A percentile compares a stretch with the other conserved stretches of the same genome.
Evolutionary conservation across 2,797 vertebrate genomes (phyloP).

Genomic region (Syngnathus rostellatus): DNA sequence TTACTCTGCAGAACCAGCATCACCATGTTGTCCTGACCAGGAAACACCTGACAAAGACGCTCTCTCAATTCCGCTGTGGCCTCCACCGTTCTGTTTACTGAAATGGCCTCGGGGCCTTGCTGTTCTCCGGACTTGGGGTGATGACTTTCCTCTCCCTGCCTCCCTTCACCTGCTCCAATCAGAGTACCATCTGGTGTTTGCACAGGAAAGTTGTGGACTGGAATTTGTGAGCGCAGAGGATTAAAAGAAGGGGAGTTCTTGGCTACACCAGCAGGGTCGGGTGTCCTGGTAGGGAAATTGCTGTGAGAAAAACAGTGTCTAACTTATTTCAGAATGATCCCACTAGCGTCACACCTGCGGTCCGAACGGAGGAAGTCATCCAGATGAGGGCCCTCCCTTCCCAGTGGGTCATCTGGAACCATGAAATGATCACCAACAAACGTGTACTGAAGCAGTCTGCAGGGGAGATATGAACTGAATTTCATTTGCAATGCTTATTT

Average conservation of each 20-base stretch:
- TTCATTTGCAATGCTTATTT: no score
- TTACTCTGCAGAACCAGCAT: slow-evolving; percentile 74
- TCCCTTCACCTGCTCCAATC: not conserved
- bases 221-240: slow-evolving; percentile 43
- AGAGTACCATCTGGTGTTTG: slow-evolving; percentile 23
- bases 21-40: slow-evolving; percentile 72
- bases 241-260: slow-evolving; percentile 18
- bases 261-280: slow-evolving; percentile 39
- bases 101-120: not conserved
- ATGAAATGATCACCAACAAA: slow-evolving; percentile 86
- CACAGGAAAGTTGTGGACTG: slow-evolving; percentile 56
- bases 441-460: slow-evolving; percentile 81
- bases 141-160: not conserved
- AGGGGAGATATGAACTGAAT: not conserved
- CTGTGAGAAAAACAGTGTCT: not conserved
- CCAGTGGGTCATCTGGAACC: slow-evolving; percentile 86
- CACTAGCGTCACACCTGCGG: slow-evolving; percentile 58
- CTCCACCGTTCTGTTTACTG: slow-evolving; percentile 29
- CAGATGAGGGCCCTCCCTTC: slow-evolving; percentile 79
- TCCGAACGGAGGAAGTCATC: slow-evolving; percentile 73
- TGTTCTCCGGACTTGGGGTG: slow-evolving; percentile 4
- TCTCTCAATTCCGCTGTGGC: slow-evolving; percentile 67
- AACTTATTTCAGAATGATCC: not conserved
- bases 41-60: slow-evolving; percentile 73
- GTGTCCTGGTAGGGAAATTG: slow-evolving; percentile 30